Percentiles rank a stretch among this genome's conserved stretches.
Conservation (phyloP, 2,888 invertebrate genomes). For the Myathropa florea region DNA sequence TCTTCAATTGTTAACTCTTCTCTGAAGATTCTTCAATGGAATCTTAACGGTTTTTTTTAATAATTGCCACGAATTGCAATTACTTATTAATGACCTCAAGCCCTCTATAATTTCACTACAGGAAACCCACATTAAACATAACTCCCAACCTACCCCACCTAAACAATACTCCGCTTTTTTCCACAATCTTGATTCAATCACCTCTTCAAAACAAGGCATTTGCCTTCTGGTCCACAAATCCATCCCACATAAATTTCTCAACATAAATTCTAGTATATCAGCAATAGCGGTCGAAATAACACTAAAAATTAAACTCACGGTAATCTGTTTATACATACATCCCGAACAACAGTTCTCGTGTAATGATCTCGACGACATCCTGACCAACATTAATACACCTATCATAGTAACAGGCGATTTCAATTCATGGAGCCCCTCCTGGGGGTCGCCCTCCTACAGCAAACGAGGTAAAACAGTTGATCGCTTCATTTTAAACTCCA, state of each 20-base stretch:
- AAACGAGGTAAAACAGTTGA: too few species aligned
- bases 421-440: too few species aligned
- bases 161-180: slow-evolving; percentile 35
- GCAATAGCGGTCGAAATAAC: slow-evolving; percentile 32
- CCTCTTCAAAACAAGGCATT: slow-evolving; percentile 43
- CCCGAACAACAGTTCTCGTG: too few species aligned
- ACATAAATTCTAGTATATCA: slow-evolving; percentile 8
- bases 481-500: too few species aligned
- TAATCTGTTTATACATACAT: slow-evolving; percentile 31
- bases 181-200: slow-evolving; percentile 26
- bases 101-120: too few species aligned
- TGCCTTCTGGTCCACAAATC: slow-evolving; percentile 47
- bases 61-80: too few species aligned
- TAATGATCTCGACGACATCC: slow-evolving; percentile 1
- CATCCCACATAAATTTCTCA: slow-evolving; percentile 40
- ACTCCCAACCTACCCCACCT: not conserved
- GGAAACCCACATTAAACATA: slow-evolving; percentile 42
- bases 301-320: slow-evolving; percentile 5
- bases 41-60: too few species aligned
- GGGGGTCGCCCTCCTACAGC: too few species aligned
- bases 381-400: not conserved
- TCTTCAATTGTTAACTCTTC: too few species aligned
- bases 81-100: too few species aligned
- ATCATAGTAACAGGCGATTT: slow-evolving; percentile 35
- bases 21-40: too few species aligned